These are phyloP conservation scores for Aelia acuminata DNA, from an alignment of 2,888 invertebrate species.

Conservation along the genomic window DNA sequence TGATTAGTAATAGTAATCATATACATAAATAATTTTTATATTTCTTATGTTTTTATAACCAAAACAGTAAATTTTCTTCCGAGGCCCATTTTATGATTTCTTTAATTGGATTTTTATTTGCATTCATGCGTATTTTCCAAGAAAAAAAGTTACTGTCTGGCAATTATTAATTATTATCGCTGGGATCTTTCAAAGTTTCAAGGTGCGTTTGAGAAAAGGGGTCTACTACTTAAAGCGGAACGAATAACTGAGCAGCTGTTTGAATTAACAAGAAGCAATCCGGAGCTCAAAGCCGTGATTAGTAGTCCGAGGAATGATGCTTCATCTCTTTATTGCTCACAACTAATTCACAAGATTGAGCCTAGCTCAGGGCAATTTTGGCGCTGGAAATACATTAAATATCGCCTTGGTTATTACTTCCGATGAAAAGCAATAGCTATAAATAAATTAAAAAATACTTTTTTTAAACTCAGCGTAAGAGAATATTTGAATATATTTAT, in stretches of 20 bases:
- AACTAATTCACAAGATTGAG: background rate
- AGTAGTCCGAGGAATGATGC: background rate
- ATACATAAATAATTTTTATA: too few relatives aligned
- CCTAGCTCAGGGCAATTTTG: background rate
- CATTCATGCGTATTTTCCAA: too few relatives aligned
- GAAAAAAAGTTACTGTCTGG: too few relatives aligned
- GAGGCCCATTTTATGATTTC: too few relatives aligned
- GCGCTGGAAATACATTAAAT: background rate
- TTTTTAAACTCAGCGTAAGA: too few relatives aligned
- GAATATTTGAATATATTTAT: too few relatives aligned
- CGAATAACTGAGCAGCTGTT: background rate
- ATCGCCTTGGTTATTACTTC: background rate
- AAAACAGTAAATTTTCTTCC: too few relatives aligned
- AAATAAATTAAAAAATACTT: too few relatives aligned
- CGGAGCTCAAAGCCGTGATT: background rate
- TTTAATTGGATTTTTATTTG: too few relatives aligned
- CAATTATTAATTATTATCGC: background rate
- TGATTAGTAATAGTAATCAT: too few relatives aligned
- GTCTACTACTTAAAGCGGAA: background rate
- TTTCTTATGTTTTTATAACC: too few relatives aligned
- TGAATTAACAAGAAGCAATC: conserved; percentile 21
- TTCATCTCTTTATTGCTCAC: background rate
- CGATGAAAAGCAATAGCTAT: too few relatives aligned
- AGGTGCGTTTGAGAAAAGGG: background rate
- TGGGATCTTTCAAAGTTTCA: background rate